phyloP scores from a whole-genome alignment of 2,113 vertebrate species.

The Toxotes jaculatrix region DNA sequence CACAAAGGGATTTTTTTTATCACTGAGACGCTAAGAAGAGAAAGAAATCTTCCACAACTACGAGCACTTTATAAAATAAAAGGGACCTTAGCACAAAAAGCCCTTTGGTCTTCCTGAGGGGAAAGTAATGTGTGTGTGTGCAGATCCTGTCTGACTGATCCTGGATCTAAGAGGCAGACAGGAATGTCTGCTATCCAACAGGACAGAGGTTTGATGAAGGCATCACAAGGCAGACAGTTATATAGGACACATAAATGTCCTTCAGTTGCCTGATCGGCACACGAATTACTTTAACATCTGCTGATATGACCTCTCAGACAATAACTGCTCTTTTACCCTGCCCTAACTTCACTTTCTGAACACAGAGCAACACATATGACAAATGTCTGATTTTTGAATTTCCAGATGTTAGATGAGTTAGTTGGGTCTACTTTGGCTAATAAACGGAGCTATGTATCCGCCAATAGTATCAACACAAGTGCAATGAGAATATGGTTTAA shows the following conservation, averaged over 20 bases:
- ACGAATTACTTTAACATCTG: conserved; percentile 52
- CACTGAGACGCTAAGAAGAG: conserved; percentile 1
- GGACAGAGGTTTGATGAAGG: conserved; percentile 31
- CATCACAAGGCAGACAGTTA: conserved; percentile 37
- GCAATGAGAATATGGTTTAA: neutral
- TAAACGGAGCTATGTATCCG: neutral
- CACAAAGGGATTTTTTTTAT: neutral
- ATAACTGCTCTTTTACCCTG: conserved; percentile 16
- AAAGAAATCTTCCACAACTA: conserved; percentile 20
- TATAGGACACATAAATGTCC: conserved; percentile 48
- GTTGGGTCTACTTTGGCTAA: neutral
- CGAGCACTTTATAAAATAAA: conserved; percentile 34
- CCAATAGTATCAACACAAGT: neutral
- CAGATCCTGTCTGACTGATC: conserved; percentile 21
- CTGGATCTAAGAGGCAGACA: conserved; percentile 25
- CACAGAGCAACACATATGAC: conserved; percentile 22
- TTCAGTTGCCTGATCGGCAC: conserved; percentile 15
- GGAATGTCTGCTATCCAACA: conserved; percentile 48
- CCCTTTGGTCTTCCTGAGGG: conserved; percentile 2
- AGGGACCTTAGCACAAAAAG: conserved; percentile 10
- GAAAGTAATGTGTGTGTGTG: neutral
- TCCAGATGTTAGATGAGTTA: conserved; percentile 3
- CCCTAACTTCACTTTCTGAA: conserved; percentile 5
- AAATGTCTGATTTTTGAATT: conserved; percentile 30
- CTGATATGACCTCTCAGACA: conserved; percentile 13